A percentile compares a stretch with the other conserved stretches of the same genome.
These are phyloP conservation scores for Thalassophryne amazonica DNA, from an alignment of 2,797 vertebrate genomes.

Conservation along the genomic window DNA sequence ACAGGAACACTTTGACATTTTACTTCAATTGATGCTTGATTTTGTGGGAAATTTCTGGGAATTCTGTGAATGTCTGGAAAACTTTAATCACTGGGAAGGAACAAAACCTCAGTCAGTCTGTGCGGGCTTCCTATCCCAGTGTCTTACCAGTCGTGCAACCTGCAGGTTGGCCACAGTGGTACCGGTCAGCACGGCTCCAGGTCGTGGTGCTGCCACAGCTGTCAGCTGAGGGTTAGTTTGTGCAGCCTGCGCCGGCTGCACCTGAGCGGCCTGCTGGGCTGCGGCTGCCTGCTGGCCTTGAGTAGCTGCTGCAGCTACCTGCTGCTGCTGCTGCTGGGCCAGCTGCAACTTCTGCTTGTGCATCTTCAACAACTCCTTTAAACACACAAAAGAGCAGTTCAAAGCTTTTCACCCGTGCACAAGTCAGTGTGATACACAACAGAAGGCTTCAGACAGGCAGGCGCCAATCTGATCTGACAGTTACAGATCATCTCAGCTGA, in stretches of 20 bases:
- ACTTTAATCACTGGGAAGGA: too few species aligned
- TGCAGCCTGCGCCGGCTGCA: conserved; percentile 77
- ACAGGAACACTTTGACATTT: too few species aligned
- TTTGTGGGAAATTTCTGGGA: too few species aligned
- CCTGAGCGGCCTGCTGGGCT: conserved; percentile 80
- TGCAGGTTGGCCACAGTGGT: conserved; percentile 87
- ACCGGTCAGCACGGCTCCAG: conserved; percentile 85
- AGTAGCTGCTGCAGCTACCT: conserved; percentile 62
- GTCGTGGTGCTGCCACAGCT: conserved; percentile 83
- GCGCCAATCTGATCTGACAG: too few species aligned
- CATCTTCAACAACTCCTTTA: conserved; percentile 87
- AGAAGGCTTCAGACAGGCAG: too few species aligned
- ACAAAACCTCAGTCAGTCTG: too few species aligned
- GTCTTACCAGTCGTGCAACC: conserved; percentile 89
- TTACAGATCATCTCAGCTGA: too few species aligned
- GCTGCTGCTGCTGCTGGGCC: conserved; percentile 81
- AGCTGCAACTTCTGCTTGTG: conserved; percentile 93
- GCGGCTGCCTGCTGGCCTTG: conserved; percentile 74
- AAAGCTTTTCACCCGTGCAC: neutral
- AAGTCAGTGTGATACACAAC: too few species aligned
- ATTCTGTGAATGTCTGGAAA: too few species aligned
- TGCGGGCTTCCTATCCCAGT: neutral
- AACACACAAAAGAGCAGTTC: neutral
- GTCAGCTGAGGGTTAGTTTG: conserved; percentile 84
- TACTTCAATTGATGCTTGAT: too few species aligned